phyloP scores from a whole-genome alignment of 2,797 vertebrate genomes.

The Tadarida brasiliensis region DNA sequence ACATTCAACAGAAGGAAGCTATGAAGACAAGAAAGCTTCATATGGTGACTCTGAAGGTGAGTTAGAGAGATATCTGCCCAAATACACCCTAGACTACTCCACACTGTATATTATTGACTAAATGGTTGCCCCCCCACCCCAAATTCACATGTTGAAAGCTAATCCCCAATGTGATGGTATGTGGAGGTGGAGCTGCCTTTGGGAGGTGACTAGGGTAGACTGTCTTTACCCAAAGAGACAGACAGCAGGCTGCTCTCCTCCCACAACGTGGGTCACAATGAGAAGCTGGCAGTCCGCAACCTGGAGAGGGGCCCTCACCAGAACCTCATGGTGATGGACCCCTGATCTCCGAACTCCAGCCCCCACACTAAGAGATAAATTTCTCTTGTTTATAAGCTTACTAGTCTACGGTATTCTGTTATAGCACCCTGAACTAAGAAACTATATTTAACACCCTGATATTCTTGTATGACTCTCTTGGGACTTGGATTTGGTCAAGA shows the following conservation, averaged over 20 bases:
- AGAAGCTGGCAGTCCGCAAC: neutral
- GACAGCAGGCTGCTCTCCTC: neutral
- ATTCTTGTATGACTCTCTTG: neutral
- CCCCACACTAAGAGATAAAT: neutral
- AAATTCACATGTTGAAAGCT: neutral
- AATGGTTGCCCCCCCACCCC: fast-evolving
- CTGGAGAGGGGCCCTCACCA: neutral
- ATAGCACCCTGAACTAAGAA: neutral
- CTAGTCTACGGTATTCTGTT: neutral
- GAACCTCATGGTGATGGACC: neutral
- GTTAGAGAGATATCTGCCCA: neutral
- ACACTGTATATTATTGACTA: neutral
- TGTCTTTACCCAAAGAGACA: neutral
- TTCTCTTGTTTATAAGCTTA: neutral
- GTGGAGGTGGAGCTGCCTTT: neutral
- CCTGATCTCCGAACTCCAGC: neutral
- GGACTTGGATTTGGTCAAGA: neutral
- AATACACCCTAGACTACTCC: neutral
- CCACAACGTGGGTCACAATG: neutral
- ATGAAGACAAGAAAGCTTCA: neutral
- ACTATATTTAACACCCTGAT: neutral
- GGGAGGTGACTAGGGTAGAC: neutral
- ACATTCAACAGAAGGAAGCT: neutral
- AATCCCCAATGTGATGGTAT: neutral
- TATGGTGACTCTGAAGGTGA: neutral